phyloP scores from a whole-genome alignment of 2,888 invertebrate genomes.

The Cerastis rubricosa region DNA sequence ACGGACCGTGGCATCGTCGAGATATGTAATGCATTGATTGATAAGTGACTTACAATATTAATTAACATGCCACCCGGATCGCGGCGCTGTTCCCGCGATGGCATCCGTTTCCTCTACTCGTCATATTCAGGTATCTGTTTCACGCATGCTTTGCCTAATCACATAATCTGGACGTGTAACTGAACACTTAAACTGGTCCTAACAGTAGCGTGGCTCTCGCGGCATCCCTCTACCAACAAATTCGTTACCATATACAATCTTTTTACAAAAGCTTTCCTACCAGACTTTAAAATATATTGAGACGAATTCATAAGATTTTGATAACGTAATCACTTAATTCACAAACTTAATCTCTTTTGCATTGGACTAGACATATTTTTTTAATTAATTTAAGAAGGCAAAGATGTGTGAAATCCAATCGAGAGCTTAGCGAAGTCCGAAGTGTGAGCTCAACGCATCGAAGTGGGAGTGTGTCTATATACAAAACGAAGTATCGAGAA shows the following conservation, averaged over 20 bases:
- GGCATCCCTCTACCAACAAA: conserved; percentile 77
- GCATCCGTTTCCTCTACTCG: conserved; percentile 68
- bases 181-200: conserved; percentile 89
- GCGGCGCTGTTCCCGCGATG: conserved; percentile 56
- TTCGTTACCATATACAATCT: conserved; percentile 78
- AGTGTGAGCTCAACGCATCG: conserved; percentile 73
- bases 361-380: conserved; percentile 90
- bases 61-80: conserved; percentile 68
- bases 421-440: conserved; percentile 79
- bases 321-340: conserved; percentile 84
- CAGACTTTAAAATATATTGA: conserved; percentile 77
- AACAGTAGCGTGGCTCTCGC: conserved; percentile 76
- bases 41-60: conserved; percentile 72
- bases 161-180: conserved; percentile 88
- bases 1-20: conserved; percentile 75
- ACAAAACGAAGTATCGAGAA: conserved; percentile 82
- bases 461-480: conserved; percentile 79
- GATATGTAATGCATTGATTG: conserved; percentile 77
- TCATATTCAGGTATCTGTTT: conserved; percentile 85
- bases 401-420: conserved; percentile 89
- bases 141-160: conserved; percentile 89
- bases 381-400: conserved; percentile 89
- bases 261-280: conserved; percentile 80
- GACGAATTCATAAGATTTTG: conserved; percentile 72
- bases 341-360: conserved; percentile 89